Evolutionary conservation across 2,888 invertebrate genomes (phyloP), one percentile per base, ranked within the genome.

Genomic region (Hyalella azteca): DNA sequence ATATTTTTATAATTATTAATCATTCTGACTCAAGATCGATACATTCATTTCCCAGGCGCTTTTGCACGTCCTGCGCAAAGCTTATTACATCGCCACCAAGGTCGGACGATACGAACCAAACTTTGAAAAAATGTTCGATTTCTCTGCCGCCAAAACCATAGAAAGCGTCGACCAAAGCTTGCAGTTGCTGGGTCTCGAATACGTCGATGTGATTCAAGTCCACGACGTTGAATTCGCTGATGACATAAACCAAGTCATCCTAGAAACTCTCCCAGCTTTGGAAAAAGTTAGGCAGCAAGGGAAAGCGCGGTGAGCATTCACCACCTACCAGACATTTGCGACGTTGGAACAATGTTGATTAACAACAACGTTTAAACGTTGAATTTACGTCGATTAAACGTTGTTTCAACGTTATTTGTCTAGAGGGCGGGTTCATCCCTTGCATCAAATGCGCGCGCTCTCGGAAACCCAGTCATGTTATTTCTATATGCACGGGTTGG

Each of bases 181-280:
- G 75, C 87, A 90, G 80, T 89, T 91, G 22, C 89, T 98, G 19
- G 92, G 93, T 0, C 86, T 97, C 81, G 92, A 93, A 82, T 95
- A 95, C 87, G 91, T 97, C 0, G 97, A 98, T 87, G 88, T 97
- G 39, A 92, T 97, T 86, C 96, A 96, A 91, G 96, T 95, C n/a
- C 48, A 76, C 19, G 49, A 76, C 45, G 15, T 76, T 5, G 78
- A 82, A 59, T 97, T 96, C 87, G 94, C 95, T 0, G 91, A 93
- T 7, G 92, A 91, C 83, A 88, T 92, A 26, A 92, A 94, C 54
- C 88, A 93, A 13, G 90, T 97, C 3, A 86, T 96, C 0, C 93
- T 93, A 78, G 96, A 97, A 88, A 96, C 96, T 0, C 88, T 98
- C 50, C 97, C 97, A 3, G 91, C 93, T 0, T 88, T 97, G 15